These are phyloP conservation scores for Rhinolophus ferrumequinum DNA, from an alignment of 2,113 vertebrate species.

Conservation along the genomic window DNA sequence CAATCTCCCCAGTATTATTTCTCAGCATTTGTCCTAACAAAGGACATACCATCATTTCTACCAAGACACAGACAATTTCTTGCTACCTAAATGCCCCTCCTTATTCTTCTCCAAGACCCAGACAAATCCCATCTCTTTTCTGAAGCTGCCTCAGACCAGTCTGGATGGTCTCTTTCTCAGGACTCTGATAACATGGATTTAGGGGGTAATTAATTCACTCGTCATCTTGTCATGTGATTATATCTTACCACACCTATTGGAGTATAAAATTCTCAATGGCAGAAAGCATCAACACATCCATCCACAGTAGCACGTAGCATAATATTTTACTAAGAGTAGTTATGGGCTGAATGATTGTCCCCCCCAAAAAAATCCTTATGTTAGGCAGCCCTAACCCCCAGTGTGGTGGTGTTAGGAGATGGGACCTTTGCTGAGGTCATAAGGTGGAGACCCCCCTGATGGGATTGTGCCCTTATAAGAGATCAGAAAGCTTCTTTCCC, in stretches of 20 bases:
- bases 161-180: not conserved
- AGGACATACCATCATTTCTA: conserved; percentile 42
- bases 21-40: conserved; percentile 53
- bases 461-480: not conserved
- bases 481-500: not conserved
- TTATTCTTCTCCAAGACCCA: not conserved
- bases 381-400: not conserved
- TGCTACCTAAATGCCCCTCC: not conserved
- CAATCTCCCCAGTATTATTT: conserved; percentile 49
- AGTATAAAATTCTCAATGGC: not conserved
- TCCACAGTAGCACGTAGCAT: not conserved
- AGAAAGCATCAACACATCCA: not conserved
- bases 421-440: not conserved
- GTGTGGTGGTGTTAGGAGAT: not conserved
- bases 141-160: not conserved
- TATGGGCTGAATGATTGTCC: not conserved
- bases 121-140: not conserved
- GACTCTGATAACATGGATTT: not conserved
- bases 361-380: no score
- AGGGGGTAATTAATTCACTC: not conserved
- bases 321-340: not conserved
- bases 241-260: not conserved
- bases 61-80: not conserved
- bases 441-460: rapidly evolving
- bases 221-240: not conserved